These are phyloP conservation scores for Acronicta psi DNA, from an alignment of 2,888 invertebrate genomes.

Conservation along the genomic window DNA sequence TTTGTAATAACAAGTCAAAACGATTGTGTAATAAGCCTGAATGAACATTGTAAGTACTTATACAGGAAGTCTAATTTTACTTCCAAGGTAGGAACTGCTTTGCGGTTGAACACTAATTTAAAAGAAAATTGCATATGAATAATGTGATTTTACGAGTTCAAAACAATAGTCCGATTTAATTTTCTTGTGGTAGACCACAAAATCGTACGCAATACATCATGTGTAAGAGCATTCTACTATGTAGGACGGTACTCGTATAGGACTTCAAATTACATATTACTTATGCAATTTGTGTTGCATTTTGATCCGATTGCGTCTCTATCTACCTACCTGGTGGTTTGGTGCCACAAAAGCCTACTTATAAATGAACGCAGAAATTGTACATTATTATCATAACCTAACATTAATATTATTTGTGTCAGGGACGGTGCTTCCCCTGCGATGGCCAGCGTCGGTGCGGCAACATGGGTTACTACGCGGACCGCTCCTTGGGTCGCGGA, in stretches of 20 bases:
- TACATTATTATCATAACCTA: slow-evolving; percentile 1
- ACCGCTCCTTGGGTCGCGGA: slow-evolving; percentile 94
- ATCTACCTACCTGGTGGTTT: too few relatives aligned
- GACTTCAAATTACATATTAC: too few relatives aligned
- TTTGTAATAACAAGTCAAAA: slow-evolving; percentile 5
- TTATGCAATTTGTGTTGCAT: too few relatives aligned
- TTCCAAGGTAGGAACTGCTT: slow-evolving; percentile 11
- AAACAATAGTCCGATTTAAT: slow-evolving; percentile 27
- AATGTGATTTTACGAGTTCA: slow-evolving; percentile 14
- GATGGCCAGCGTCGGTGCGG: slow-evolving; percentile 91
- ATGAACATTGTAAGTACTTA: slow-evolving; percentile 1
- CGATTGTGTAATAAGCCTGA: slow-evolving; percentile 10
- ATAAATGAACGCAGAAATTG: not conserved
- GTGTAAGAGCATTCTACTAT: not conserved
- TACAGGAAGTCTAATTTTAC: slow-evolving; percentile 10
- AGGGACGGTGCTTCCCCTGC: slow-evolving; percentile 87
- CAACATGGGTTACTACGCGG: slow-evolving; percentile 98
- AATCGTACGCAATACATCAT: not conserved
- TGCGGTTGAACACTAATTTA: slow-evolving; percentile 50
- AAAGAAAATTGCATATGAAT: slow-evolving; percentile 24
- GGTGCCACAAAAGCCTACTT: too few relatives aligned
- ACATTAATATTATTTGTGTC: slow-evolving; percentile 8
- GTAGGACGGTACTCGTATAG: too few relatives aligned
- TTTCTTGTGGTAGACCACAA: slow-evolving; percentile 31
- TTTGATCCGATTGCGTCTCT: too few relatives aligned